Evolutionary conservation across 2,888 invertebrate genomes (phyloP).

Genomic region (Pycnomerus fuliginosus): DNA sequence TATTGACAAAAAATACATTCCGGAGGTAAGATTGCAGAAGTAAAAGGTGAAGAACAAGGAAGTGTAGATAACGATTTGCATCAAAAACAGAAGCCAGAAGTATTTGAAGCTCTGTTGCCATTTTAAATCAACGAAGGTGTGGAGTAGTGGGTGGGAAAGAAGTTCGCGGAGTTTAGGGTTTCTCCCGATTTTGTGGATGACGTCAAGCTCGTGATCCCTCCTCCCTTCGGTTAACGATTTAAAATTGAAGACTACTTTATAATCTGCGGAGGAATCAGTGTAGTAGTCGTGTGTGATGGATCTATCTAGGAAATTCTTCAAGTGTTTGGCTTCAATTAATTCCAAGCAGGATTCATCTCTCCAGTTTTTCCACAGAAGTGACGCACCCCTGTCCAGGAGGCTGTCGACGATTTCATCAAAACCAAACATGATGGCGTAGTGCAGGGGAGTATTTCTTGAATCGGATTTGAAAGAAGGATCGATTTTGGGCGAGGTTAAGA

Average conservation of each 20-base stretch:
- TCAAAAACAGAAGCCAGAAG: conserved; percentile 2
- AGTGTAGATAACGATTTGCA: neutral
- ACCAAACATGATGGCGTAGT: conserved; percentile 9
- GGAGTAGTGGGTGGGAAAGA: conserved; percentile 3
- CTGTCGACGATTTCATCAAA: conserved; percentile 2
- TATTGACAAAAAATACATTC: too few species aligned
- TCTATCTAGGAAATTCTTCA: conserved; percentile 1
- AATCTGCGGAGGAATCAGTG: conserved; percentile 4
- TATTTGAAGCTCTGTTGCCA: conserved; percentile 1
- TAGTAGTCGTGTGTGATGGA: neutral
- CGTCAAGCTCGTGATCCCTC: conserved; percentile 1
- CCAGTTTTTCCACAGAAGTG: neutral
- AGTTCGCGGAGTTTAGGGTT: neutral
- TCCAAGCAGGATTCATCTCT: conserved; percentile 2
- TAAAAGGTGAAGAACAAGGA: conserved; percentile 1
- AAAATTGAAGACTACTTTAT: conserved; percentile 3
- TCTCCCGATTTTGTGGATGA: neutral
- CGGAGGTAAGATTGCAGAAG: neutral
- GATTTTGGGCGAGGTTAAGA: conserved; percentile 5
- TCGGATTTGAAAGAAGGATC: conserved; percentile 1
- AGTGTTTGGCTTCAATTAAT: conserved; percentile 3
- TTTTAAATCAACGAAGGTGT: conserved; percentile 3
- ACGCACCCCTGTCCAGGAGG: conserved; percentile 5
- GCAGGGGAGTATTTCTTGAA: conserved; percentile 8
- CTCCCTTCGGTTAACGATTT: neutral